Evolutionary conservation across 2,888 invertebrate species (phyloP), one percentile per base, ranked within the genome.

Genomic region (Orthonevra nobilis): DNA sequence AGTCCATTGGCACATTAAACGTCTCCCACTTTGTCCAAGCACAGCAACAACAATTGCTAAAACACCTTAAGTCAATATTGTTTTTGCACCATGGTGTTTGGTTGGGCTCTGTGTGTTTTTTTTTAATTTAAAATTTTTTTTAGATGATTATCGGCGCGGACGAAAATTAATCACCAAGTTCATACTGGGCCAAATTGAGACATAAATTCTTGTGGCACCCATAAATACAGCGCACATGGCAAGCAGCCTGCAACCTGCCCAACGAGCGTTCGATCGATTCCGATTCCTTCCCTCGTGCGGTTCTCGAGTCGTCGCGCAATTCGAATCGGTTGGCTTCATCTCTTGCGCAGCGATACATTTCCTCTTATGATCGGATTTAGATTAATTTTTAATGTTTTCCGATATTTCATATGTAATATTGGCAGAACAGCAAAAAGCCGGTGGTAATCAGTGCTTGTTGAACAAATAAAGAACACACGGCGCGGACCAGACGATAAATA

Each of bases 181-280:
- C 81, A 81, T 81, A 81, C 81, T 81, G 79, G 83, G 81, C 82
- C 85, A 86, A 87, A 87, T 87, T 87, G 86, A 87, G 87, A 87
- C 86, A 87, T 87, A 86, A 86, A 86, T 86, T 85, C 85, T 85
- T 69, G 74, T 77, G 81, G 81, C 75, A 77, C 52, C 68, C 77
- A 79, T 79, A 79, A 79, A 79, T 79, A 79, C 72, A 72, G 15
- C 64, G 34, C 46, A 42, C 7, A 23, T 52, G 32, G 40, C 28
- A 20, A 2, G 4, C 40, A 2, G 15, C 7, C 36, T 20, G 34
- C 52, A 58, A 73, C 30, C 36, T 46, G 63, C 69, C 48, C 48
- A 14, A 60, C 32, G 20, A 56, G 44, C 38, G 23, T 44, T 15
- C 75, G 17, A 63, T 75, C 70, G 68, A 32, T 68, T 60, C 38